These are phyloP conservation scores for Acridotheres tristis DNA, from an alignment of 2,797 vertebrate genomes.

Conservation along the genomic window DNA sequence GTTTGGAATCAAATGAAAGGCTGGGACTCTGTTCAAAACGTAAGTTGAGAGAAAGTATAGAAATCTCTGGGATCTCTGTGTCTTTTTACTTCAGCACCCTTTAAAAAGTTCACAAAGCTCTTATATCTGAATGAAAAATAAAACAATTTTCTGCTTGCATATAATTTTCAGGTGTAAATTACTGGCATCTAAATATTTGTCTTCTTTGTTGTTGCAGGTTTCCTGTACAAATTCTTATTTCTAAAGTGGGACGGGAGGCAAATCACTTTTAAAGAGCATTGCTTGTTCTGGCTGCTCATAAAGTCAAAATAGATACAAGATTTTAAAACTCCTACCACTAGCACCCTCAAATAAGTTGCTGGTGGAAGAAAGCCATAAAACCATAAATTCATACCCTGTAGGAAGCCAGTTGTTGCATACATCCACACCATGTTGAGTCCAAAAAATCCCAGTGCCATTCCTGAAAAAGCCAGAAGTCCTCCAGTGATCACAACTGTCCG, in stretches of 20 bases:
- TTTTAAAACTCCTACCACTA: not conserved
- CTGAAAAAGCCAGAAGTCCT: conserved; percentile 51
- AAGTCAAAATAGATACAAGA: not conserved
- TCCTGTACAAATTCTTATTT: not conserved
- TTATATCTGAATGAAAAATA: not conserved
- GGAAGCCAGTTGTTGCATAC: conserved; percentile 40
- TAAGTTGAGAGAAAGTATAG: not conserved
- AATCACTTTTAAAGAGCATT: not conserved
- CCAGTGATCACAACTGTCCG: conserved; percentile 42
- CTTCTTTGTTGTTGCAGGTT: not conserved
- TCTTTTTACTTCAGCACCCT: not conserved
- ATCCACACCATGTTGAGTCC: conserved; percentile 50
- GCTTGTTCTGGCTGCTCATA: not conserved
- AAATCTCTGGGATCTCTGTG: not conserved
- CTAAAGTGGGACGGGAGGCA: not conserved
- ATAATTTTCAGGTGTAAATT: not conserved
- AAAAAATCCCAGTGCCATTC: conserved; percentile 55
- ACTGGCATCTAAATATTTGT: not conserved
- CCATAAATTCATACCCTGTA: conserved; percentile 36
- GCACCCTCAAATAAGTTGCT: not conserved
- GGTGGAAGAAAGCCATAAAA: not conserved
- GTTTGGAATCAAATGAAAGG: not conserved
- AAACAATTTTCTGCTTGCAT: not conserved
- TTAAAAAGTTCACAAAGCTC: not conserved
- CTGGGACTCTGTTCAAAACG: not conserved